Percentiles rank a stretch among this genome's conserved stretches.
Conservation (phyloP, 2,797 vertebrate species). For the Dicrostonyx torquatus region DNA sequence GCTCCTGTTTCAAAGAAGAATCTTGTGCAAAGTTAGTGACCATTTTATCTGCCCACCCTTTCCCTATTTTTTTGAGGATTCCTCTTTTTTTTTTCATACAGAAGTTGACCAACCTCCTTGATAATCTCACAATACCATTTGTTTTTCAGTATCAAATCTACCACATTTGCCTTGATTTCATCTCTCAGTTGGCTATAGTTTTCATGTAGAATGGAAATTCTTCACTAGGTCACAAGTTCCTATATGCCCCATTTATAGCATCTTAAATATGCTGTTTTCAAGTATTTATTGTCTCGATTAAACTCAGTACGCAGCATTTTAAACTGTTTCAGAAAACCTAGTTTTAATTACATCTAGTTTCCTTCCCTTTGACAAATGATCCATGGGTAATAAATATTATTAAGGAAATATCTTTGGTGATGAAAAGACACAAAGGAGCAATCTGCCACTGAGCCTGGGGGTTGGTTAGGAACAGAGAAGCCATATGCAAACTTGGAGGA, state of each 20-base stretch:
- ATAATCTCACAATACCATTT: not conserved
- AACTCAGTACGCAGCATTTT: not conserved
- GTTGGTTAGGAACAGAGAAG: not conserved
- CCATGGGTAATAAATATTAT: not conserved
- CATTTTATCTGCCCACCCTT: not conserved
- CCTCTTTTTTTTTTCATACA: not conserved
- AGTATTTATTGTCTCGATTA: constrained; percentile 7
- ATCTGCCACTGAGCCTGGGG: not conserved
- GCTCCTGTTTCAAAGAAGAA: no score
- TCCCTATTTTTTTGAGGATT: not conserved
- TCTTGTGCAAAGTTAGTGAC: not conserved
- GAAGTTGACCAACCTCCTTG: not conserved
- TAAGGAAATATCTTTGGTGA: not conserved
- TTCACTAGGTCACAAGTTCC: not conserved
- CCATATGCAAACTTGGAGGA: not conserved
- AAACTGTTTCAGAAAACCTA: not conserved
- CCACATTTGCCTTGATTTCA: not conserved
- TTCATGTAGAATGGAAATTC: not conserved
- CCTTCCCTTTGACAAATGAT: not conserved
- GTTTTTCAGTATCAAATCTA: not conserved
- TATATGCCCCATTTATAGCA: not conserved
- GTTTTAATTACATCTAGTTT: not conserved
- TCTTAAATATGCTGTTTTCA: not conserved
- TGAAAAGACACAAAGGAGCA: not conserved
- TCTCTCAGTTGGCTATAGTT: not conserved